phyloP scores from a whole-genome alignment of 2,797 vertebrate species.

The Lutjanus campechanus region DNA sequence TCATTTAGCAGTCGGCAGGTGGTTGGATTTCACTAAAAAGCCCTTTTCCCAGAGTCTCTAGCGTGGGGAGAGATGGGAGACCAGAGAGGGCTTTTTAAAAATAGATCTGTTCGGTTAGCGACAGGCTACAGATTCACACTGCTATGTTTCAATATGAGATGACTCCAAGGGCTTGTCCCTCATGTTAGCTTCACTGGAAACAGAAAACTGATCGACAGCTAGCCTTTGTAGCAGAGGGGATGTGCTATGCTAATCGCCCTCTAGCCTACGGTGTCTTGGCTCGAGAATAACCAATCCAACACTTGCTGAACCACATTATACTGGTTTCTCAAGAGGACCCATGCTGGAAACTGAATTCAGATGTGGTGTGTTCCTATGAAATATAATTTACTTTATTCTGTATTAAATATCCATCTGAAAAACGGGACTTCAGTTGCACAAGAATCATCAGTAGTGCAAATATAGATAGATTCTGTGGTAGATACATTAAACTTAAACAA shows the following conservation, averaged over 20 bases:
- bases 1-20: conserved; percentile 89
- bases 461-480: not conserved
- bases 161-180: conserved; percentile 64
- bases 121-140: conserved; percentile 72
- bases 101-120: conserved; percentile 80
- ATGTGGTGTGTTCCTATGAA: not conserved
- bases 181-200: conserved; percentile 54
- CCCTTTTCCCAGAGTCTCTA: conserved; percentile 79
- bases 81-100: conserved; percentile 77
- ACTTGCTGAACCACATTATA: conserved; percentile 23
- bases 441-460: not conserved
- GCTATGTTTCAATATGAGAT: conserved; percentile 68
- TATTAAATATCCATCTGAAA: conserved; percentile 7
- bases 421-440: not conserved
- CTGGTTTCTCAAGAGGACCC: conserved; percentile 18
- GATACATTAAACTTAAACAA: not conserved
- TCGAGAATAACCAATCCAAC: conserved; percentile 43
- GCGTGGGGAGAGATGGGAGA: conserved; percentile 68
- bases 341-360: conserved; percentile 9
- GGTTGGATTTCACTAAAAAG: conserved; percentile 87
- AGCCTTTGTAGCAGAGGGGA: conserved; percentile 37
- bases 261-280: conserved; percentile 37
- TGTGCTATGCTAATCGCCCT: conserved; percentile 42
- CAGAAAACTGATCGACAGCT: conserved; percentile 53
- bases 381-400: not conserved